Evolutionary conservation across 2,797 vertebrate genomes (phyloP).

Genomic region (Danio tinwini): DNA sequence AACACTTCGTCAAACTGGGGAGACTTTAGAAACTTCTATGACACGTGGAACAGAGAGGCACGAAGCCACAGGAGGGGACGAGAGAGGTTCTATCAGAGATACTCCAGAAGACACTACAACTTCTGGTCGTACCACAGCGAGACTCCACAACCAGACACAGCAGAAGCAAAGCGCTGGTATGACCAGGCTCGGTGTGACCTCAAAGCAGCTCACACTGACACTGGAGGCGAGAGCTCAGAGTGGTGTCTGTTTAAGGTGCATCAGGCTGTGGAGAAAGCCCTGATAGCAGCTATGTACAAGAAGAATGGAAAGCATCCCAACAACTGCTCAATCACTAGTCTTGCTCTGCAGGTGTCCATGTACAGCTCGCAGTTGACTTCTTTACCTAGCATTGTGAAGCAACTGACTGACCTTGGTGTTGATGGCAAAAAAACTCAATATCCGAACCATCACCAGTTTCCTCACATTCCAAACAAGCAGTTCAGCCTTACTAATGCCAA

Average conservation of each 20-base stretch:
- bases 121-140: conserved; percentile 75
- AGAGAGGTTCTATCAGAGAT: conserved; percentile 61
- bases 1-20: conserved; percentile 34
- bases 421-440: conserved; percentile 83
- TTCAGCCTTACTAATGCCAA: conserved; percentile 67
- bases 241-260: conserved; percentile 86
- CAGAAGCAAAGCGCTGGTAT: conserved; percentile 80
- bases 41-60: conserved; percentile 78
- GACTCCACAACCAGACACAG: conserved; percentile 69
- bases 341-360: conserved; percentile 65
- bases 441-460: conserved; percentile 72
- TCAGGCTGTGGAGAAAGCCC: conserved; percentile 81
- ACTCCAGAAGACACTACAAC: conserved; percentile 65
- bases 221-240: conserved; percentile 69
- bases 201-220: conserved; percentile 71
- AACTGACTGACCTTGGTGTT: conserved; percentile 71
- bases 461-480: conserved; percentile 77
- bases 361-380: conserved; percentile 63
- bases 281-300: conserved; percentile 75
- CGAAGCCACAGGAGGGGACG: conserved; percentile 67
- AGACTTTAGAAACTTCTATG: conserved; percentile 63
- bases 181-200: conserved; percentile 82
- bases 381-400: conserved; percentile 66
- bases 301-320: conserved; percentile 59
- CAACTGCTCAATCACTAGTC: conserved; percentile 62